These are phyloP conservation scores for Chaetophractus vellerosus DNA, from an alignment of 2,797 vertebrate species.

Conservation along the genomic window DNA sequence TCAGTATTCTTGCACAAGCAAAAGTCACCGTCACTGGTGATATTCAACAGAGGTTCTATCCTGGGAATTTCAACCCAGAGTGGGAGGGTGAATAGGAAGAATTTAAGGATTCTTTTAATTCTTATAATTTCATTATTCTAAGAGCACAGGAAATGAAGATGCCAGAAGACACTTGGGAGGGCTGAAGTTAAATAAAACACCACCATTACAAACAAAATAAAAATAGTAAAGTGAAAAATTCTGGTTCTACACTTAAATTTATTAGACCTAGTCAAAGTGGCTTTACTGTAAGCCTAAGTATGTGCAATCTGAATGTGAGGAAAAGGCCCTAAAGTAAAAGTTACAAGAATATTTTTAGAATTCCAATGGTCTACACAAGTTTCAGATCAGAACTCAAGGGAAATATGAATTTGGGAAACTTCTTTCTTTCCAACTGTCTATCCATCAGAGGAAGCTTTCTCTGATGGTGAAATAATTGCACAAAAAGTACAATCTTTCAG, in stretches of 20 bases:
- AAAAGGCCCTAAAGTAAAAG: background rate
- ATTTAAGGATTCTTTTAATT: background rate
- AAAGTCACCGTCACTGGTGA: background rate
- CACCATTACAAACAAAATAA: background rate
- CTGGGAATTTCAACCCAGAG: background rate
- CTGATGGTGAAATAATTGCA: too few species aligned
- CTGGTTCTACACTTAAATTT: background rate
- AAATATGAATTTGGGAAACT: background rate
- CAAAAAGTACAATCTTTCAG: too few species aligned
- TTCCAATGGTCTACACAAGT: slow-evolving; percentile 1
- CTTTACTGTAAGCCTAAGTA: slow-evolving; percentile 10
- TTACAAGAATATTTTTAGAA: slow-evolving; percentile 25
- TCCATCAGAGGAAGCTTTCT: background rate
- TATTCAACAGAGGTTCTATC: background rate
- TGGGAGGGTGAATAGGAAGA: background rate
- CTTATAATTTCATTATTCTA: background rate
- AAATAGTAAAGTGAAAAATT: slow-evolving; percentile 40
- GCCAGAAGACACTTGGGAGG: background rate
- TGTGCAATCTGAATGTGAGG: background rate
- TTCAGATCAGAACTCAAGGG: background rate
- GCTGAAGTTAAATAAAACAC: slow-evolving; percentile 21
- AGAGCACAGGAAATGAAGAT: background rate
- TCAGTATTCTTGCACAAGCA: background rate
- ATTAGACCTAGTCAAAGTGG: background rate
- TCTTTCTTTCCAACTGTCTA: background rate